These are phyloP conservation scores for Scomber japonicus DNA, from an alignment of 2,113 vertebrate genomes.

Conservation along the genomic window DNA sequence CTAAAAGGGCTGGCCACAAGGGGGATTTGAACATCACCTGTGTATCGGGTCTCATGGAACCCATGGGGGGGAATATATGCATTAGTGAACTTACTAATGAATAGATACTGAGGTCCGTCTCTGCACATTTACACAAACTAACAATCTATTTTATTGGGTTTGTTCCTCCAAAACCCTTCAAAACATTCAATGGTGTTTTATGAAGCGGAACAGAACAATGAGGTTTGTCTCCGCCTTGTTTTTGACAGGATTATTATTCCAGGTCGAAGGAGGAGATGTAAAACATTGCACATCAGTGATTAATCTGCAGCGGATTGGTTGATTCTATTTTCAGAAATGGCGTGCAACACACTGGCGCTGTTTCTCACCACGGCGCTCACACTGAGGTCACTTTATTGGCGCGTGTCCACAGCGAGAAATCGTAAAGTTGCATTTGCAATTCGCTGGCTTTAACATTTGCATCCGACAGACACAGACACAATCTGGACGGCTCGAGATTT, in stretches of 20 bases:
- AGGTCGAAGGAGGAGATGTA: conserved; percentile 10
- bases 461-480: conserved; percentile 36
- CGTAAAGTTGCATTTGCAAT: conserved; percentile 11
- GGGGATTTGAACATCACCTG: conserved; percentile 48
- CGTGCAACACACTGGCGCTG: neutral
- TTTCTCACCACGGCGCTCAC: neutral
- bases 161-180: neutral
- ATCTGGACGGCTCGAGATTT: conserved; percentile 29
- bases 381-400: neutral
- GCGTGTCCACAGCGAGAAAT: neutral
- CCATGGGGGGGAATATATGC: conserved; percentile 24
- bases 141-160: neutral
- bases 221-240: conserved; percentile 26
- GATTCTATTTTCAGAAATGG: conserved; percentile 14
- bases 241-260: conserved; percentile 38
- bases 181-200: conserved; percentile 2
- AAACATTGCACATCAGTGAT: conserved; percentile 6
- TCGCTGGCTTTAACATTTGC: conserved; percentile 46
- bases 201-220: neutral
- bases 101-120: neutral
- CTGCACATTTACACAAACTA: neutral
- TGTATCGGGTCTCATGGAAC: conserved; percentile 34
- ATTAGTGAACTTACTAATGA: conserved; percentile 35
- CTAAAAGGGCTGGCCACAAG: conserved; percentile 9
- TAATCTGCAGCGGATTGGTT: conserved; percentile 3